Evolutionary conservation across 1,140 invertebrate genomes (phyloP), one percentile per base, ranked within the genome.

Genomic region (Euschistus heros): DNA sequence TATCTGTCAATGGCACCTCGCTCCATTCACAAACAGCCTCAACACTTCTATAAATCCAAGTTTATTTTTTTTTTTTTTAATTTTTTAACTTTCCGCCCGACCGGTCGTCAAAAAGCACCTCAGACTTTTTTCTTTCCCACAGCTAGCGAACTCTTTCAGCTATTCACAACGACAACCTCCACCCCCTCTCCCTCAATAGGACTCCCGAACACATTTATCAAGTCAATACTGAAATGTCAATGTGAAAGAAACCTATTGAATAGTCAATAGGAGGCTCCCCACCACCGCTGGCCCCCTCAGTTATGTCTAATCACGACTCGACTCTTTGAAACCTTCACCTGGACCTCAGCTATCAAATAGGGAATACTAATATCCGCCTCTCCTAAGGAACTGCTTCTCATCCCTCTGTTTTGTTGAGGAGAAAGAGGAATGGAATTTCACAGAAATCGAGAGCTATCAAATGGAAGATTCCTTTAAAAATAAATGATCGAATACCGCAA

Each of bases 221-320:
- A 54, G 52, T 54, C 52, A 54, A 54, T 54, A 54, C 52, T 54
- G 52, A 54, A 54, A 54, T 24, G 52, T 54, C 52, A 54, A 54
- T 54, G 52, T 54, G 52, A 54, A 54, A 54, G 52, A 54, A 54
- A 20, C 2, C n/a, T 54, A 54, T 54, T 54, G 52, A 54, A 54
- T 54, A 20, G 52, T 54, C n/a, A 47, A 15, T 47, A 18, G 46
- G 46, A 15, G 46, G 22, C n/a, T 18, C n/a, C n/a, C 13, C 52
- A 30, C 27, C 27, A 30, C 18, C 6, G 6, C 22, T 6, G n/a
- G 4, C n/a, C 2, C n/a, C 10, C n/a, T 13, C 4, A 22, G 52
- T 24, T 54, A 54, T 54, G 52, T 24, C 52, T 54, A 54, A 54
- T 54, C 52, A 54, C 52, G 52, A 54, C 46, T 47, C 46, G 46